phyloP scores from a whole-genome alignment of 2,113 vertebrate species.

The Tyto alba region DNA sequence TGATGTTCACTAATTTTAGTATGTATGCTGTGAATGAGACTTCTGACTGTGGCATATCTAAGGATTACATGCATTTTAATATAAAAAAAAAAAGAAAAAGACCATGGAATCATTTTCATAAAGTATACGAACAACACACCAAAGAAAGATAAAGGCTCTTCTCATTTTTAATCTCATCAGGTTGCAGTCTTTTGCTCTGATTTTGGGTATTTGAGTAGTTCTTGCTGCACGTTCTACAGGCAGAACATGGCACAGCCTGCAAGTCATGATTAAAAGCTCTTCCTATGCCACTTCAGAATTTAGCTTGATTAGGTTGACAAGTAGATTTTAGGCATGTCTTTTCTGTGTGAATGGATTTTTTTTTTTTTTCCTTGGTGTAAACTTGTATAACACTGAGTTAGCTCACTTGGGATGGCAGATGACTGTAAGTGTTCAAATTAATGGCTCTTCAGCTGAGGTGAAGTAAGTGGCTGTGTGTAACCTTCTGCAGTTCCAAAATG shows the following conservation, averaged over 20 bases:
- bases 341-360: neutral
- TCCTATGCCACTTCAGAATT: constrained; percentile 47
- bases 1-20: too few relatives aligned
- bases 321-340: constrained; percentile 19
- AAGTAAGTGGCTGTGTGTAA: neutral
- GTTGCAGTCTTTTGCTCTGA: neutral
- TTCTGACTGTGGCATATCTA: neutral
- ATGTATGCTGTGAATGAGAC: neutral
- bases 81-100: neutral
- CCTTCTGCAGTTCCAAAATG: neutral
- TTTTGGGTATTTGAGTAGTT: constrained; percentile 5
- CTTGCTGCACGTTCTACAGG: neutral
- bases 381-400: constrained; percentile 1
- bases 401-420: neutral
- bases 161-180: neutral
- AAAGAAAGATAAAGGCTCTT: neutral
- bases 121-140: neutral
- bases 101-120: neutral
- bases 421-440: constrained; percentile 34
- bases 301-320: constrained; percentile 48
- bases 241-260: neutral
- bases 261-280: constrained; percentile 35
- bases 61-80: neutral
- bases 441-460: neutral
- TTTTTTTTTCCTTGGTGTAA: neutral